Percentiles rank a stretch among this genome's conserved stretches.
Evolutionary conservation across 2,797 vertebrate species (phyloP).

Genomic region (Meda fulgida): DNA sequence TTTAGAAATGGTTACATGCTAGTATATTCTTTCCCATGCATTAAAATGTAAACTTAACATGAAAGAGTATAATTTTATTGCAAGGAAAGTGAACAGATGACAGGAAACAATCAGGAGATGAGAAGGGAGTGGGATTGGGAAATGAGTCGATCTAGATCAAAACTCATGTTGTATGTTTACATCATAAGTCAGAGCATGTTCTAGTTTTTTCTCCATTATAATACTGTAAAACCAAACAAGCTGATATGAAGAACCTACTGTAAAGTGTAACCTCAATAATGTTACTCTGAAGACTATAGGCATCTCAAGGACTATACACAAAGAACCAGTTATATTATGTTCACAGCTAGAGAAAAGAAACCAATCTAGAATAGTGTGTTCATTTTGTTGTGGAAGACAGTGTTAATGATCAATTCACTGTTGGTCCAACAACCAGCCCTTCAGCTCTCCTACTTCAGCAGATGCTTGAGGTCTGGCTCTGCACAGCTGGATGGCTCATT

Average conservation of each 20-base stretch:
- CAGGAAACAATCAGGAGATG: neutral
- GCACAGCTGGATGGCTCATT: conserved; percentile 37
- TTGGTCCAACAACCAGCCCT: neutral
- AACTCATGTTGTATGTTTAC: neutral
- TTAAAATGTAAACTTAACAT: neutral
- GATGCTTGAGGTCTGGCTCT: neutral
- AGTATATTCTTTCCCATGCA: neutral
- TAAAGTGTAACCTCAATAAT: neutral
- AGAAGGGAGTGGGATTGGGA: neutral
- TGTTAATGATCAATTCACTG: conserved; percentile 27
- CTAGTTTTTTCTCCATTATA: neutral
- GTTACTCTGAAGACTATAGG: neutral
- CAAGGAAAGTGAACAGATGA: neutral
- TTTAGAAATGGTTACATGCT: neutral
- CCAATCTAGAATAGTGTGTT: neutral
- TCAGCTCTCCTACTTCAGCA: conserved; percentile 9
- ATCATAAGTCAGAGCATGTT: neutral
- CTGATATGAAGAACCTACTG: neutral
- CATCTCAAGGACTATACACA: neutral
- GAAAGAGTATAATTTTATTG: neutral
- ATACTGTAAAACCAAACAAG: neutral
- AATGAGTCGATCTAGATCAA: neutral
- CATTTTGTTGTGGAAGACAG: neutral
- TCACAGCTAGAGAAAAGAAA: conserved; percentile 8
- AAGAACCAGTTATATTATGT: neutral